A percentile compares a stretch with the other conserved stretches of the same genome.
Conservation (phyloP, 2,888 invertebrate species). For the Cheilosia grossa region DNA sequence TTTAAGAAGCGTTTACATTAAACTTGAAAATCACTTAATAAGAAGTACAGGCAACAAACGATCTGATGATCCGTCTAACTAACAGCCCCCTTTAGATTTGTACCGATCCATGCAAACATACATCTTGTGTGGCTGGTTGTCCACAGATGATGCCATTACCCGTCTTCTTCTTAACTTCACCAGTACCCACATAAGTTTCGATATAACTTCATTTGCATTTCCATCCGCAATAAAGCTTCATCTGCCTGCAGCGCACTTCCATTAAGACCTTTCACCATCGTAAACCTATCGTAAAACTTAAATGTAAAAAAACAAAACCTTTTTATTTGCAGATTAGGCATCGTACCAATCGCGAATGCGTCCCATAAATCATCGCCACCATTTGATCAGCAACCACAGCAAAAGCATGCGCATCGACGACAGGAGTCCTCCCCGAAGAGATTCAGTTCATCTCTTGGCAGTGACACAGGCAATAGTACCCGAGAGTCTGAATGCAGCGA, state of each 20-base stretch:
- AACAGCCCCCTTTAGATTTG: too few relatives aligned
- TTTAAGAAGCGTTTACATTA: too few relatives aligned
- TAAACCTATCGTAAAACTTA: slow-evolving; percentile 16
- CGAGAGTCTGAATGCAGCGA: slow-evolving; percentile 89
- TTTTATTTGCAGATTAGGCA: slow-evolving; percentile 72
- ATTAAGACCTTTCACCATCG: background rate
- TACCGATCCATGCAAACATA: too few relatives aligned
- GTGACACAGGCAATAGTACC: slow-evolving; percentile 88
- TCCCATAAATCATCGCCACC: slow-evolving; percentile 74
- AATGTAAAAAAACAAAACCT: slow-evolving; percentile 1
- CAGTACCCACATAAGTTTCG: background rate
- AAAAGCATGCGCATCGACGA: slow-evolving; percentile 77
- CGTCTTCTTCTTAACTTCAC: background rate
- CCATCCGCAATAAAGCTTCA: background rate
- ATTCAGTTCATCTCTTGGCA: slow-evolving; percentile 90
- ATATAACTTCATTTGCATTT: background rate
- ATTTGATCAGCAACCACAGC: slow-evolving; percentile 62
- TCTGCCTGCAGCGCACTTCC: background rate
- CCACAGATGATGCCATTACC: background rate
- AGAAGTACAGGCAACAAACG: too few relatives aligned
- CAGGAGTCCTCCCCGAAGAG: slow-evolving; percentile 82
- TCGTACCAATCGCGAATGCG: slow-evolving; percentile 65
- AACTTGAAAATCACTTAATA: too few relatives aligned
- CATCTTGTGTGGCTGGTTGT: too few relatives aligned
- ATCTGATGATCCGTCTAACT: too few relatives aligned